Conservation (phyloP, 2,888 invertebrate genomes). For the Cephus nigrinus region DNA sequence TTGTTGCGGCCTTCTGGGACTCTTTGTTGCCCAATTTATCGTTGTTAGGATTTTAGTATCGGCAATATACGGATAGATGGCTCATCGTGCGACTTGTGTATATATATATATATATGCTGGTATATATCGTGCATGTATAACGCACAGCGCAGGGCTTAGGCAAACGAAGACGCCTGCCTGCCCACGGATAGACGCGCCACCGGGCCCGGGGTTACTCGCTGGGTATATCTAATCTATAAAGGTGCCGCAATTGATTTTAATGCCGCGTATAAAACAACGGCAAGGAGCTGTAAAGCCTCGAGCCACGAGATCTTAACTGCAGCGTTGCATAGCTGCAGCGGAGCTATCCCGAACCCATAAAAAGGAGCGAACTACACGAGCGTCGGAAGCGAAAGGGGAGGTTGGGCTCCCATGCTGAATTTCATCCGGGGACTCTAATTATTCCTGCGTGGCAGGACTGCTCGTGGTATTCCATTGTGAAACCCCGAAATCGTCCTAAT, state of each 20-base stretch:
- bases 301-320: constrained; percentile 10
- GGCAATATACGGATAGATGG: constrained; percentile 35
- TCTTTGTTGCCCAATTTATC: constrained; percentile 56
- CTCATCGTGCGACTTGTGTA: not conserved
- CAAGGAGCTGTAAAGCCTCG: constrained; percentile 37
- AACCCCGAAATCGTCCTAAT: not conserved
- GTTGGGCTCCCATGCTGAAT: not conserved
- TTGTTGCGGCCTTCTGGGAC: constrained; percentile 28
- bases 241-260: constrained; percentile 53
- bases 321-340: not conserved
- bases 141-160: not conserved
- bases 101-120: not conserved
- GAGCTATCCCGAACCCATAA: not conserved
- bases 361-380: not conserved
- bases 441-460: not conserved
- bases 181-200: not conserved
- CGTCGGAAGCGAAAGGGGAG: not conserved
- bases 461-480: not conserved
- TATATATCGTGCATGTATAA: not conserved
- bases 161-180: not conserved
- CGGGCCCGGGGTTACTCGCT: constrained; percentile 5
- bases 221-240: constrained; percentile 45
- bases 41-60: constrained; percentile 46
- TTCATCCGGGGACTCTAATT: not conserved
- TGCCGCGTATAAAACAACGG: constrained; percentile 41